Conservation (phyloP, 2,113 vertebrate species). For the Nettapus auritus region DNA sequence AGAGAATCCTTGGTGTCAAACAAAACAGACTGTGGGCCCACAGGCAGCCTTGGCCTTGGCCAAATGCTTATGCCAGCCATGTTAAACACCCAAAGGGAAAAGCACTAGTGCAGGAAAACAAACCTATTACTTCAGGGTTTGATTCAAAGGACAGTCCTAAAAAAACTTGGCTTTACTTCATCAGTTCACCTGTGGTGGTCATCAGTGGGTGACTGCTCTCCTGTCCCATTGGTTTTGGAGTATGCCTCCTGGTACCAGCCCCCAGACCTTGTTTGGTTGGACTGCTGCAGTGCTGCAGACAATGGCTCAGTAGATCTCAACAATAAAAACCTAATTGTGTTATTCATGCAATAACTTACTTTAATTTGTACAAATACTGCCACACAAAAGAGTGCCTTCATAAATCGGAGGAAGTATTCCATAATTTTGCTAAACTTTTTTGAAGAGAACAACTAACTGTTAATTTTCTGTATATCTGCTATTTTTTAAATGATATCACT, state of each 20-base stretch:
- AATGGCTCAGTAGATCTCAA: not conserved
- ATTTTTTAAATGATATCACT: conserved; percentile 26
- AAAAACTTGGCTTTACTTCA: not conserved
- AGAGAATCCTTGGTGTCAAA: not conserved
- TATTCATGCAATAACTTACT: not conserved
- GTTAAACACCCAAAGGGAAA: not conserved
- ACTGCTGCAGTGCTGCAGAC: not conserved
- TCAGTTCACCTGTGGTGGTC: not conserved
- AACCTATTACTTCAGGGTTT: not conserved
- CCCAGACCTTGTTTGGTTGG: not conserved
- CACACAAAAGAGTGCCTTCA: not conserved
- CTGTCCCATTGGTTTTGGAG: not conserved
- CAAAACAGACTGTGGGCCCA: not conserved
- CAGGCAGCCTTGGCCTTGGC: not conserved
- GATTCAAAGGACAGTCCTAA: not conserved
- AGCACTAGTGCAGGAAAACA: not conserved
- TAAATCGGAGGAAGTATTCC: conserved; percentile 9
- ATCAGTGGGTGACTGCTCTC: fast-evolving
- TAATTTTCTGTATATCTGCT: conserved; percentile 48
- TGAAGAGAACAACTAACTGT: not conserved
- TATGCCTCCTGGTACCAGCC: not conserved
- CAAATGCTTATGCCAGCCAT: not conserved
- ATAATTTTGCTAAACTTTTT: conserved; percentile 39
- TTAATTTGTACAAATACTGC: conserved; percentile 4
- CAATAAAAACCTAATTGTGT: not conserved